Evolutionary conservation across 2,797 vertebrate genomes (phyloP).

Genomic region (Xiphorhynchus erythropygius): DNA sequence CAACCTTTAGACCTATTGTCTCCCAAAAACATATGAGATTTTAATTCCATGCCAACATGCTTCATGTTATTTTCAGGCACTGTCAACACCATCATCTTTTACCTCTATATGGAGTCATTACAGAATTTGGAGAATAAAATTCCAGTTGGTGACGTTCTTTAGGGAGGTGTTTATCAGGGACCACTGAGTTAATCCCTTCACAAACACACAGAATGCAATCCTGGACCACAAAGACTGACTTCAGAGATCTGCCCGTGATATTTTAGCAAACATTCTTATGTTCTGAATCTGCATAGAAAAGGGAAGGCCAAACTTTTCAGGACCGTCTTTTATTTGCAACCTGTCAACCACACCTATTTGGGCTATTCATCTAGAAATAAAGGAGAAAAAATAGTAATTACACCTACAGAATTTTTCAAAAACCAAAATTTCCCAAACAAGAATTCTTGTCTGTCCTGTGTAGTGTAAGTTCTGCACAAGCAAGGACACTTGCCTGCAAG

Average conservation of each 20-base stretch:
- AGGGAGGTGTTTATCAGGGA: background rate
- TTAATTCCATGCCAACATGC: background rate
- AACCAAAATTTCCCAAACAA: background rate
- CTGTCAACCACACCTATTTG: background rate
- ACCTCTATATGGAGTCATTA: background rate
- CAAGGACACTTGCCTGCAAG: background rate
- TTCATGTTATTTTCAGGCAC: background rate
- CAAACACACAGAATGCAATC: background rate
- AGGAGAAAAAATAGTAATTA: background rate
- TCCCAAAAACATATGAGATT: background rate
- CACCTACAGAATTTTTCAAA: background rate
- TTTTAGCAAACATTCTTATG: background rate
- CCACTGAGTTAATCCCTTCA: background rate
- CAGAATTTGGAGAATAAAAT: background rate
- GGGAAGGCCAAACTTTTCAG: background rate
- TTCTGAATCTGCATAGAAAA: background rate
- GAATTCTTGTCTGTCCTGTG: background rate
- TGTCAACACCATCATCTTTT: background rate
- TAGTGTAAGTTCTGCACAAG: background rate
- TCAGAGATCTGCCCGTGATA: background rate
- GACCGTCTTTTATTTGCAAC: background rate
- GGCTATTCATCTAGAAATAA: background rate
- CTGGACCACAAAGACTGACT: background rate
- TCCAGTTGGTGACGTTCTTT: fast-evolving
- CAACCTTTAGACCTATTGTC: background rate